Evolutionary conservation across 2,888 invertebrate species (phyloP), one percentile per base, ranked within the genome.

Genomic region (Drosophila mercatorum): DNA sequence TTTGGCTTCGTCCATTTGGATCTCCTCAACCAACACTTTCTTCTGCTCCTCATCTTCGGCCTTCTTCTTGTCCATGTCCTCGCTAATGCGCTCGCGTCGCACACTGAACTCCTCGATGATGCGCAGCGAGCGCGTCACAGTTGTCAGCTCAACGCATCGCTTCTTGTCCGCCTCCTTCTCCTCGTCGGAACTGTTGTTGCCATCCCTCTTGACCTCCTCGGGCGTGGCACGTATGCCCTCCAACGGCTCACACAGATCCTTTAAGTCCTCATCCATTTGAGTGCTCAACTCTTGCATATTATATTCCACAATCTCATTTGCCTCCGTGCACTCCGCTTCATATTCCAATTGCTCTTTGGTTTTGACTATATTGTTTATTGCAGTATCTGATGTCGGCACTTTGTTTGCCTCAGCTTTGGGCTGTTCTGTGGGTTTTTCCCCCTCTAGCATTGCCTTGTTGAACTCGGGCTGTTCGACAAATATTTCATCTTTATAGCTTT

Each of bases 281-380:
- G 17, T 66, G 0, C 79, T 67, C 4, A 91, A 73, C 47, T 90
- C 81, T 43, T 78, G 61, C 49, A 91, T 70, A 43, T 91, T 87
- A 26, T 73, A 71, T 7, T 64, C 73, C 5, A 89, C 63, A 51
- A 88, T 81, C 0, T 79, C 70, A 62, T 84, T 91, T 0, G 80
- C 80, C 46, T 78, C 68, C 0, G 12, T 56, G 36, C 80, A 76
- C n/a, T 89, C 78, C 14, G 66, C 59, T 5, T 91, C 89, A n/a
- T 73, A 72, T 26, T 75, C 59, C 14, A 78, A 40, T 56, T 88
- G 57, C 0, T 71, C 62, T 12, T 34, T 43, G 0, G 59, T 78
- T 22, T 74, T 78, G 3, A 22, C 8, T 40, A 49, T 10, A 2
- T 34, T 14, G 14, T 22, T 22, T 11, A 8, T 7, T 8, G 10